Conservation (phyloP, 2,113 vertebrate genomes). For the Balaenoptera acutorostrata region DNA sequence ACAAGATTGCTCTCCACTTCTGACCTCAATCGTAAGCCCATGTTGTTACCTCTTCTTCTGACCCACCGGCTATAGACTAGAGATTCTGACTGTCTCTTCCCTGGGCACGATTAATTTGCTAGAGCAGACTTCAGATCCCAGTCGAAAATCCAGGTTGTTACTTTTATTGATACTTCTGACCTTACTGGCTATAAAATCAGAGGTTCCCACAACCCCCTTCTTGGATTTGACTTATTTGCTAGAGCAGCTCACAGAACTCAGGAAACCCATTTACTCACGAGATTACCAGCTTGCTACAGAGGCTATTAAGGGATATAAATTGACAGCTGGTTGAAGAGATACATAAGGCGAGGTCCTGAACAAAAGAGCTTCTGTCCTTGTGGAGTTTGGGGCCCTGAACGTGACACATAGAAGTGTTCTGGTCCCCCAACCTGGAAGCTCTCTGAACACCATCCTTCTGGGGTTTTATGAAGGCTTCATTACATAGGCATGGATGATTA, state of each 20-base stretch:
- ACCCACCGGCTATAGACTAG: background rate
- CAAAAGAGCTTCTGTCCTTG: background rate
- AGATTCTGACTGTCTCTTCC: background rate
- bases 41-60: background rate
- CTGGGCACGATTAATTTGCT: background rate
- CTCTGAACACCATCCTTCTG: background rate
- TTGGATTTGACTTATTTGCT: background rate
- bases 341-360: background rate
- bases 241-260: background rate
- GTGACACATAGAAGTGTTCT: background rate
- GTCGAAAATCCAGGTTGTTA: background rate
- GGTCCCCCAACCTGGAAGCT: background rate
- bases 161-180: background rate
- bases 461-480: background rate
- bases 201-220: background rate
- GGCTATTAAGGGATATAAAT: background rate
- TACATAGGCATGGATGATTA: background rate
- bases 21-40: background rate
- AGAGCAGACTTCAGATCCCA: background rate
- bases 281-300: background rate
- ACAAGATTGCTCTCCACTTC: background rate
- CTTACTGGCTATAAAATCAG: background rate
- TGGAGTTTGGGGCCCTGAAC: background rate
- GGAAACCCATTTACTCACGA: background rate
- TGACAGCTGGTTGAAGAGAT: background rate